phyloP scores from a whole-genome alignment of 2,113 vertebrate genomes.

The Grus americana region DNA sequence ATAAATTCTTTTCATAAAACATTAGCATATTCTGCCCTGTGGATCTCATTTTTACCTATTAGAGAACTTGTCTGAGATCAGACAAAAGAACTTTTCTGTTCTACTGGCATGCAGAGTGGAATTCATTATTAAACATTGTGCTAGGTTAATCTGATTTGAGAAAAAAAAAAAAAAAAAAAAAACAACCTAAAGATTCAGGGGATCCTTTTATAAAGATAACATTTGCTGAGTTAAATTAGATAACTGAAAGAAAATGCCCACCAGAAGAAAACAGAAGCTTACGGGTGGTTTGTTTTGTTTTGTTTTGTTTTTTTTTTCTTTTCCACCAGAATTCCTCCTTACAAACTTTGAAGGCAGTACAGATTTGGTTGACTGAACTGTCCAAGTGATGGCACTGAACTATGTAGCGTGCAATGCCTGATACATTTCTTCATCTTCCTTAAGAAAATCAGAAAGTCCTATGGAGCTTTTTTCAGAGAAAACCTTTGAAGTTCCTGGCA shows the following conservation, averaged over 20 bases:
- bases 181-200: background rate
- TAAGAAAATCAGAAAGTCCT: background rate
- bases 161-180: background rate
- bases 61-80: constrained; percentile 50
- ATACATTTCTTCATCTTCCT: background rate
- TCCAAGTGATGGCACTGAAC: background rate
- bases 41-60: constrained; percentile 68
- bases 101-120: constrained; percentile 11
- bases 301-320: background rate
- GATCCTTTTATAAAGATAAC: background rate
- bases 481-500: background rate
- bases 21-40: constrained; percentile 42
- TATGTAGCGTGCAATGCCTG: rapidly evolving
- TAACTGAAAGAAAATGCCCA: background rate
- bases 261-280: background rate
- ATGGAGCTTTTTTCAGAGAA: background rate
- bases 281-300: too few relatives aligned
- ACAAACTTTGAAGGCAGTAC: background rate
- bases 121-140: constrained; percentile 38
- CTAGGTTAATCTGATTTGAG: constrained; percentile 45
- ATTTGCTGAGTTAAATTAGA: constrained; percentile 8
- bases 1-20: constrained; percentile 36
- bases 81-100: constrained; percentile 47
- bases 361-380: background rate
- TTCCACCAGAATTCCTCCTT: background rate